Evolutionary conservation across 1,140 invertebrate genomes (phyloP).

Genomic region (Cyclina sinensis): DNA sequence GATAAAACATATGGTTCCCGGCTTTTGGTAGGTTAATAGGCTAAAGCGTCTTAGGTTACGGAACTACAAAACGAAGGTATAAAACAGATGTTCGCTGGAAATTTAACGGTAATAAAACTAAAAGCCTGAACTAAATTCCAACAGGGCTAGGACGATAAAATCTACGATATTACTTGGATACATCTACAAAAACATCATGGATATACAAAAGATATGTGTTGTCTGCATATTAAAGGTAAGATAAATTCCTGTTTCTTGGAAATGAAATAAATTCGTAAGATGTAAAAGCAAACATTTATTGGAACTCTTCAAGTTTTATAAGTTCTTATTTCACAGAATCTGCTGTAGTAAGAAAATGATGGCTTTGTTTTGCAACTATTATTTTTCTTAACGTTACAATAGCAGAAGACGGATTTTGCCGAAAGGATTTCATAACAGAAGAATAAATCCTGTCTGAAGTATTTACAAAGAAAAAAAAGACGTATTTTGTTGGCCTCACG

Average conservation of each 20-base stretch:
- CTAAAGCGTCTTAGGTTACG: background rate
- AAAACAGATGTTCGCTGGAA: conserved; percentile 21
- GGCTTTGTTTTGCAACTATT: too few relatives aligned
- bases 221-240: conserved; percentile 16
- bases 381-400: too few relatives aligned
- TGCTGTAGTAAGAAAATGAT: too few relatives aligned
- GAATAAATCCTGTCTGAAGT: too few relatives aligned
- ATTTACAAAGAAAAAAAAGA: too few relatives aligned
- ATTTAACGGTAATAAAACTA: conserved; percentile 29
- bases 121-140: conserved; percentile 14
- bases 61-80: conserved; percentile 11
- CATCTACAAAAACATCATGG: conserved; percentile 32
- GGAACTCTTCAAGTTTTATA: too few relatives aligned
- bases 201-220: background rate
- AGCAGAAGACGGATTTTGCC: too few relatives aligned
- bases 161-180: background rate
- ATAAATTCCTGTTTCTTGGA: background rate
- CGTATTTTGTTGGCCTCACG: too few relatives aligned
- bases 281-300: too few relatives aligned
- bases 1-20: background rate
- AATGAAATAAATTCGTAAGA: background rate
- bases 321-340: too few relatives aligned
- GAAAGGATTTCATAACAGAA: too few relatives aligned
- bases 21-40: background rate
- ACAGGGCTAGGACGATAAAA: background rate